A percentile compares a stretch with the other conserved stretches of the same genome.
phyloP scores from a whole-genome alignment of 1,140 invertebrate genomes.

The Drosophila persimilis region DNA sequence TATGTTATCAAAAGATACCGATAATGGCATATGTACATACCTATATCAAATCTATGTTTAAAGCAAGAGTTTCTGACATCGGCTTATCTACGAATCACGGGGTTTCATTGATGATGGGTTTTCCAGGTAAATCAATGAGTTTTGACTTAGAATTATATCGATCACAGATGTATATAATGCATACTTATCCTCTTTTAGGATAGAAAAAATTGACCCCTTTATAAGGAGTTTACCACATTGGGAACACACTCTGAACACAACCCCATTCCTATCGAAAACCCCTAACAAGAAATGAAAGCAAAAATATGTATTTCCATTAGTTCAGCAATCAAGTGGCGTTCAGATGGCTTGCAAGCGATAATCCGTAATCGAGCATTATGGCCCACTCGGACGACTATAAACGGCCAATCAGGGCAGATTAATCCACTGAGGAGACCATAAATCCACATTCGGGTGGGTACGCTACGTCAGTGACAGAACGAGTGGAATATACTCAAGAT shows the following conservation, averaged over 20 bases:
- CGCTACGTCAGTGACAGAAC: slow-evolving; percentile 20
- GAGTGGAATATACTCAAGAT: slow-evolving; percentile 22
- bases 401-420: slow-evolving; percentile 18
- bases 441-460: slow-evolving; percentile 23
- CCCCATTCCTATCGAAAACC: slow-evolving; percentile 3
- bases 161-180: no score
- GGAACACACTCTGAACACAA: slow-evolving; percentile 2
- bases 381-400: slow-evolving; percentile 20
- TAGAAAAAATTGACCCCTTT: not conserved
- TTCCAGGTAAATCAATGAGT: no score
- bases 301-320: slow-evolving; percentile 36
- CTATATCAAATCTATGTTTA: not conserved
- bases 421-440: slow-evolving; percentile 28
- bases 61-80: not conserved
- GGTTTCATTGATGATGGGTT: no score
- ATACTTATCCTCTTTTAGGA: not conserved
- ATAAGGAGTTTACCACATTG: not conserved
- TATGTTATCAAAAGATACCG: not conserved
- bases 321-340: slow-evolving; percentile 51
- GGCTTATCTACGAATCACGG: no score
- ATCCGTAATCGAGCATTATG: slow-evolving; percentile 32
- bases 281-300: slow-evolving; percentile 15
- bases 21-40: not conserved
- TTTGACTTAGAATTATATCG: no score
- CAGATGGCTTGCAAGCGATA: slow-evolving; percentile 23